These are phyloP conservation scores for Tenualosa thibaudeaui DNA, from an alignment of 2,797 vertebrate genomes.

Conservation along the genomic window DNA sequence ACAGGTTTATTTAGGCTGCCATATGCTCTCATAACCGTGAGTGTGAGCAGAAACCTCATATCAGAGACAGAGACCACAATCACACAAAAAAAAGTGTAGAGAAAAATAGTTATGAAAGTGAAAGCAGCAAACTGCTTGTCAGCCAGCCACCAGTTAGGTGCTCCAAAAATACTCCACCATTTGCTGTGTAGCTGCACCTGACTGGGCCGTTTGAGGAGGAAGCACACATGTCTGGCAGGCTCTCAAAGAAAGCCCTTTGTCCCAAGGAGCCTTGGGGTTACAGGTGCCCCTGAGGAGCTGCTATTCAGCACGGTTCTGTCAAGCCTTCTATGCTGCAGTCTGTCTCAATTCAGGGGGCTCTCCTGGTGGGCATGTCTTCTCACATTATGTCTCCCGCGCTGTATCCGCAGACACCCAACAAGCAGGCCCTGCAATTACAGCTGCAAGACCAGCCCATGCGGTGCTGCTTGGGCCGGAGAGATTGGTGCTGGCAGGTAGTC, in stretches of 20 bases:
- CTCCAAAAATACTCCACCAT: background rate
- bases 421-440: slow-evolving; percentile 29
- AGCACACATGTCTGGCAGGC: background rate
- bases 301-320: background rate
- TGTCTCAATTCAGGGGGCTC: background rate
- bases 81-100: background rate
- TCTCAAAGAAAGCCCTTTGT: background rate
- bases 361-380: background rate
- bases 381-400: background rate
- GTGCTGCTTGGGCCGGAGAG: slow-evolving; percentile 4
- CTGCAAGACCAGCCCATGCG: background rate
- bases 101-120: background rate
- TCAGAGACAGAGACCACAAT: background rate
- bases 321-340: background rate
- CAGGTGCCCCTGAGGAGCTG: background rate
- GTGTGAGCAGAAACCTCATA: background rate
- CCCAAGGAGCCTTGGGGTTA: background rate
- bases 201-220: background rate
- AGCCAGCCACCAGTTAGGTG: background rate
- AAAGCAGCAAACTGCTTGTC: background rate
- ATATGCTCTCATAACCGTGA: background rate
- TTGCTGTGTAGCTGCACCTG: background rate
- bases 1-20: background rate
- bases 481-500: slow-evolving; percentile 22
- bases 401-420: slow-evolving; percentile 23